Conservation (phyloP, 2,113 vertebrate genomes). For the Arenaria interpres region DNA sequence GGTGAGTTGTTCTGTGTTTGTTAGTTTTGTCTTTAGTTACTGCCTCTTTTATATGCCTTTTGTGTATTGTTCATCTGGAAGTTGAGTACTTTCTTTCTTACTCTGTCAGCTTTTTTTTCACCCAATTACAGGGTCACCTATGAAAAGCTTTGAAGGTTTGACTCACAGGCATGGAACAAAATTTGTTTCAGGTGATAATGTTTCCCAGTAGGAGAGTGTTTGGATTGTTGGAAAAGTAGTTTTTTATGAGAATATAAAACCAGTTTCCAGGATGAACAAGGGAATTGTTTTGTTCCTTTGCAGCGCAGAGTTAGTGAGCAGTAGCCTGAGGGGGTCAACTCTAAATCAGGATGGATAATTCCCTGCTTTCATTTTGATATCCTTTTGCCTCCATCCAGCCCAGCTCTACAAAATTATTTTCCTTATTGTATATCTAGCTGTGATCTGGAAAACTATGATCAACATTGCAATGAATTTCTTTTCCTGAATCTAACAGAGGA, state of each 20-base stretch:
- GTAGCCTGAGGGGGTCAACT: neutral
- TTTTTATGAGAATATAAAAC: constrained; percentile 62
- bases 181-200: constrained; percentile 59
- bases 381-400: neutral
- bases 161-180: constrained; percentile 37
- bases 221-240: constrained; percentile 43
- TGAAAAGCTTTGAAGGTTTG: constrained; percentile 54
- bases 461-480: neutral
- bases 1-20: neutral
- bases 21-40: constrained; percentile 50
- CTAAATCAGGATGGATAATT: neutral
- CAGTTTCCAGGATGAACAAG: constrained; percentile 19
- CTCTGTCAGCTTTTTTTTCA: constrained; percentile 26
- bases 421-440: neutral
- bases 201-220: constrained; percentile 31
- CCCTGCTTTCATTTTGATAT: neutral
- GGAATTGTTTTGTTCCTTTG: constrained; percentile 19
- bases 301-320: neutral
- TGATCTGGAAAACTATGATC: neutral
- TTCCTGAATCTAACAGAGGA: neutral
- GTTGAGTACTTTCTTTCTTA: constrained; percentile 26
- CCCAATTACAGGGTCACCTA: constrained; percentile 8
- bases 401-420: neutral
- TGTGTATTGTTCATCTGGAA: constrained; percentile 55
- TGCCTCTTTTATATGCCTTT: constrained; percentile 48